Evolutionary conservation across 2,797 vertebrate genomes (phyloP).

Genomic region (Phyllotis vaccarum): DNA sequence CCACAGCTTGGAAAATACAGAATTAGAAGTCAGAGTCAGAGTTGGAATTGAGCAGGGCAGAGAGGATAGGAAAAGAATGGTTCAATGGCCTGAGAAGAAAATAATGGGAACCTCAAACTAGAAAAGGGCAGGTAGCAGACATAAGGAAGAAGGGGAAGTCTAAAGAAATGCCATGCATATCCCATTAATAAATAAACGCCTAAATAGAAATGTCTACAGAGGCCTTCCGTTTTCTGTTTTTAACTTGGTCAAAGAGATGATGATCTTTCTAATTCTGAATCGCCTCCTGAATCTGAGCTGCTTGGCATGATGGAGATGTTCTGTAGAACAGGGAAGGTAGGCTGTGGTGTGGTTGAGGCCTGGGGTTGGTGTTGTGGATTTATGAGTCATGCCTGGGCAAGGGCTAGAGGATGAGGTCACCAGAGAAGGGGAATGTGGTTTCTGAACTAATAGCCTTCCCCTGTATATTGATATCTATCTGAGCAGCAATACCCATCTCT

Average conservation of each 20-base stretch:
- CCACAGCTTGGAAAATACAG: conserved; percentile 14
- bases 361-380: conserved; percentile 41
- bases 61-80: neutral
- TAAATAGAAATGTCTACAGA: neutral
- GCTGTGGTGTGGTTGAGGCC: neutral
- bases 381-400: conserved; percentile 70
- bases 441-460: conserved; percentile 75
- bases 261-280: neutral
- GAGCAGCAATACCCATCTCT: conserved; percentile 79
- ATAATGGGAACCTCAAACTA: neutral
- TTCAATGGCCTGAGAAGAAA: neutral
- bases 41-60: neutral
- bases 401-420: conserved; percentile 80
- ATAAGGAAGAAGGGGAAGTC: neutral
- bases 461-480: conserved; percentile 78
- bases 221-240: neutral
- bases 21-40: neutral
- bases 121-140: neutral
- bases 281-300: neutral
- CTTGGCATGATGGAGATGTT: neutral
- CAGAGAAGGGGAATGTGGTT: conserved; percentile 67
- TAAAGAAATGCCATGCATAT: neutral
- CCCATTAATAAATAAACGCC: neutral
- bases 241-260: neutral
- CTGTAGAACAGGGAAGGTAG: conserved; percentile 29